Evolutionary conservation across 2,888 invertebrate genomes (phyloP).

Genomic region (Kuschelorhynchus macadamiae): DNA sequence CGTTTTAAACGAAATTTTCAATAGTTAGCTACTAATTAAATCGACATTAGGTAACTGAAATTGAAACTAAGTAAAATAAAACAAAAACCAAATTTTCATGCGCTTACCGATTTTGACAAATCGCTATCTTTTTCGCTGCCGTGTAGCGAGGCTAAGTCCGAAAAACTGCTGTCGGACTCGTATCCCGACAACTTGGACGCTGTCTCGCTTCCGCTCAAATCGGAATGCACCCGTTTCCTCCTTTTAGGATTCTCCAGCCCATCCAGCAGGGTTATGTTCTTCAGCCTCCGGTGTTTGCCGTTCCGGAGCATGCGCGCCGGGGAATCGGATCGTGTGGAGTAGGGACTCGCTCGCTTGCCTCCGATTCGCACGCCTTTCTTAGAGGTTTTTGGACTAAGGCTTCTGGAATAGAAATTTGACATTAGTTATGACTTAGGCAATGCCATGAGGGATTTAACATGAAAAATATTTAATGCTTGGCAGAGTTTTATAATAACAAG

Average conservation of each 20-base stretch:
- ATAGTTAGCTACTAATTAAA: no score
- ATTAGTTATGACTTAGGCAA: no score
- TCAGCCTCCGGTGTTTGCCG: slow-evolving; percentile 77
- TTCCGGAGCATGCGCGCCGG: slow-evolving; percentile 75
- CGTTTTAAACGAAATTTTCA: no score
- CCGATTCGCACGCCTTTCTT: slow-evolving; percentile 58
- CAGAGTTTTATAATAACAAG: no score
- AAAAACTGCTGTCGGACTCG: slow-evolving; percentile 77
- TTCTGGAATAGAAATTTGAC: slow-evolving; percentile 28
- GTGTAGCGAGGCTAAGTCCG: slow-evolving; percentile 69
- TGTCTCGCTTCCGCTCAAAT: slow-evolving; percentile 74
- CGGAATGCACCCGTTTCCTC: slow-evolving; percentile 73
- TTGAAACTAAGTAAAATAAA: no score
- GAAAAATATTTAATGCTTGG: no score
- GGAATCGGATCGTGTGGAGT: slow-evolving; percentile 75
- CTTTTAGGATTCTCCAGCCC: slow-evolving; percentile 72
- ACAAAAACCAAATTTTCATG: no score
- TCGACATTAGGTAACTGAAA: no score
- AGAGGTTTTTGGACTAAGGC: slow-evolving; percentile 60
- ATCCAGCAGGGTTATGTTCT: slow-evolving; percentile 72
- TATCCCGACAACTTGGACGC: slow-evolving; percentile 75
- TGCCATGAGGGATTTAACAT: no score
- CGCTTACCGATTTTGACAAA: slow-evolving; percentile 28
- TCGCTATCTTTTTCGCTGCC: slow-evolving; percentile 58
- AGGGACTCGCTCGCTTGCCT: slow-evolving; percentile 69